Evolutionary conservation across 2,797 vertebrate genomes (phyloP).

Genomic region (Apodemus agrarius): DNA sequence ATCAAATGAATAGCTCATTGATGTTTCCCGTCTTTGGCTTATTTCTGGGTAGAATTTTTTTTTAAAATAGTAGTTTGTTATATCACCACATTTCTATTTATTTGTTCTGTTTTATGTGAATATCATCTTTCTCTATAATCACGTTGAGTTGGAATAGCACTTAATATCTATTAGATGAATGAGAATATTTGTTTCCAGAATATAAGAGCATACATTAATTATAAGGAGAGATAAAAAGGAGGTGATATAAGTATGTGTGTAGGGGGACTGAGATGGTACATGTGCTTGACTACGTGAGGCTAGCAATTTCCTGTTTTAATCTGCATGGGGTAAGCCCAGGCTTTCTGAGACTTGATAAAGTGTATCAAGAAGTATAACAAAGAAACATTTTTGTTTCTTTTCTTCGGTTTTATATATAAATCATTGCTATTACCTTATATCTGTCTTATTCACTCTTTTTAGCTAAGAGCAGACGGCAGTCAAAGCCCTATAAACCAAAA

Average conservation of each 20-base stretch:
- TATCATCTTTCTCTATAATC: conserved; percentile 9
- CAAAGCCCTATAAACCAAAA: conserved; percentile 99
- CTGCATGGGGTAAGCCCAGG: background rate
- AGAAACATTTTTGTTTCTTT: background rate
- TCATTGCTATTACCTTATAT: conserved; percentile 45
- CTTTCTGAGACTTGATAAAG: conserved; percentile 52
- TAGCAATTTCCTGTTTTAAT: conserved; percentile 42
- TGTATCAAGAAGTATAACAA: background rate
- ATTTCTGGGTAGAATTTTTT: conserved; percentile 53
- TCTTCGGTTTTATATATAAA: conserved; percentile 19
- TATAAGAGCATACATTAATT: background rate
- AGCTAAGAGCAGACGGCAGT: conserved; percentile 98
- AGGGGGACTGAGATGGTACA: no score
- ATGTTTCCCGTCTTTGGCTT: conserved; percentile 5
- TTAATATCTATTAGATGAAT: conserved; percentile 34
- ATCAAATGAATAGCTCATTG: background rate
- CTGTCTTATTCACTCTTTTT: conserved; percentile 59
- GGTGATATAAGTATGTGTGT: background rate
- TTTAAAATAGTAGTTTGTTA: conserved; percentile 20
- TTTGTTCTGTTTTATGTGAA: background rate
- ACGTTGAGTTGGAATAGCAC: background rate
- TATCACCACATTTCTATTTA: conserved; percentile 22
- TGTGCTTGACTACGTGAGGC: background rate
- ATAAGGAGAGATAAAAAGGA: conserved; percentile 25
- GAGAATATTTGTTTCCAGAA: background rate